These are phyloP conservation scores for Coracias cyanogaster DNA, from an alignment of 2,797 vertebrate species.

Conservation along the genomic window DNA sequence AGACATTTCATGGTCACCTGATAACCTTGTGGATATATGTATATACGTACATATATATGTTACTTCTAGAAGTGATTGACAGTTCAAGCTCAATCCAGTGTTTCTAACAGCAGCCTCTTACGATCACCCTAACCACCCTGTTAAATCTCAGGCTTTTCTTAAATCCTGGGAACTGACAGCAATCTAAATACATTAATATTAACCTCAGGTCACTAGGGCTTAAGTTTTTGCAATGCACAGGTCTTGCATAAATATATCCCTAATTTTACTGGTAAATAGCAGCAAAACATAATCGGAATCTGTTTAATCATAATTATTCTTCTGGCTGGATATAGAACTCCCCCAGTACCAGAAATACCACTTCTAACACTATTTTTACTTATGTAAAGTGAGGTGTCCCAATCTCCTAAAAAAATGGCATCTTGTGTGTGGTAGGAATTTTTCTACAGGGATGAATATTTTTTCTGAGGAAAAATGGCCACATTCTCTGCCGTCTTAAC, in stretches of 20 bases:
- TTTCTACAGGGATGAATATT: background rate
- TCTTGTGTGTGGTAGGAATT: background rate
- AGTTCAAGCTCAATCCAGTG: background rate
- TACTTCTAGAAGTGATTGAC: slow-evolving; percentile 34
- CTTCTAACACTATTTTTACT: background rate
- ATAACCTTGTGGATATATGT: slow-evolving; percentile 44
- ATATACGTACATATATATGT: background rate
- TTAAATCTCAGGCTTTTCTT: slow-evolving; percentile 48
- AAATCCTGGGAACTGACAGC: slow-evolving; percentile 6
- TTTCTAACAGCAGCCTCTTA: slow-evolving; percentile 35
- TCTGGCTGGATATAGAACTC: background rate
- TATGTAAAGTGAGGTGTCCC: background rate
- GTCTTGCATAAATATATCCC: background rate
- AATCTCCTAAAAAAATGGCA: background rate
- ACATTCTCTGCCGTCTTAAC: background rate
- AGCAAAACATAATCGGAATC: background rate
- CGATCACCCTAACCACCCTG: slow-evolving; percentile 28
- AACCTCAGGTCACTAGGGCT: slow-evolving; percentile 15
- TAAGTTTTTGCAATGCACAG: slow-evolving; percentile 1
- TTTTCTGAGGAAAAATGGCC: background rate
- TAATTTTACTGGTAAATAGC: slow-evolving; percentile 1
- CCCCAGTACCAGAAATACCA: background rate
- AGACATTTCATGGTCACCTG: background rate
- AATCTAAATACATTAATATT: slow-evolving; percentile 46
- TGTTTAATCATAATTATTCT: background rate